phyloP scores from a whole-genome alignment of 2,113 vertebrate genomes.

The Chaetodon trifascialis region DNA sequence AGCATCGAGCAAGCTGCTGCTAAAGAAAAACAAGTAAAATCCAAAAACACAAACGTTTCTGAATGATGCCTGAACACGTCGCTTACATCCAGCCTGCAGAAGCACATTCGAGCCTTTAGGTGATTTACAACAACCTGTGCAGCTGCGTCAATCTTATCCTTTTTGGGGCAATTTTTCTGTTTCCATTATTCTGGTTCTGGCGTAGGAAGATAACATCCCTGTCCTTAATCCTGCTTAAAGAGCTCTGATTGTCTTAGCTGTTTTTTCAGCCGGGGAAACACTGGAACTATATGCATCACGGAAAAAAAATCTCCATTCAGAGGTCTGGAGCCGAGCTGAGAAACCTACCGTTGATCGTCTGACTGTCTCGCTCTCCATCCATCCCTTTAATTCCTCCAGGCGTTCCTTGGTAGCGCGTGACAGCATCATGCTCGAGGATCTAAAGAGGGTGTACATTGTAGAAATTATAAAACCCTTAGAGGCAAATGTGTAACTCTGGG shows the following conservation, averaged over 20 bases:
- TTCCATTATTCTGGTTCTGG: slow-evolving; percentile 41
- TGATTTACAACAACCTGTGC: slow-evolving; percentile 18
- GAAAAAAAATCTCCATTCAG: not conserved
- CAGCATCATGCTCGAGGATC: not conserved
- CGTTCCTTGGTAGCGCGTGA: not conserved
- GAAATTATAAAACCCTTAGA: slow-evolving; percentile 8
- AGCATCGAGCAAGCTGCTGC: not conserved
- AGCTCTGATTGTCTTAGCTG: slow-evolving; percentile 44
- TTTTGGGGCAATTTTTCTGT: slow-evolving; percentile 23
- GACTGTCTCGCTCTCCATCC: not conserved
- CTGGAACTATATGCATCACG: too few species aligned
- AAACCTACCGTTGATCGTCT: not conserved
- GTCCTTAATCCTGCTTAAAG: slow-evolving; percentile 36
- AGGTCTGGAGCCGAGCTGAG: not conserved
- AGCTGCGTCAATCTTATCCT: slow-evolving; percentile 19
- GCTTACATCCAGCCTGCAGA: not conserved
- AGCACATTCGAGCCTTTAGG: not conserved
- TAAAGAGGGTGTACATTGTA: not conserved
- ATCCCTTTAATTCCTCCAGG: not conserved
- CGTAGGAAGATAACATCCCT: slow-evolving; percentile 41
- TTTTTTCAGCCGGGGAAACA: not conserved
- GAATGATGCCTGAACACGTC: too few species aligned
- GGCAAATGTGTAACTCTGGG: slow-evolving; percentile 32
- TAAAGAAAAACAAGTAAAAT: too few species aligned
- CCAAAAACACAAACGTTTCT: too few species aligned